Conservation (phyloP, 2,888 invertebrate genomes). For the Dicycla oo region DNA sequence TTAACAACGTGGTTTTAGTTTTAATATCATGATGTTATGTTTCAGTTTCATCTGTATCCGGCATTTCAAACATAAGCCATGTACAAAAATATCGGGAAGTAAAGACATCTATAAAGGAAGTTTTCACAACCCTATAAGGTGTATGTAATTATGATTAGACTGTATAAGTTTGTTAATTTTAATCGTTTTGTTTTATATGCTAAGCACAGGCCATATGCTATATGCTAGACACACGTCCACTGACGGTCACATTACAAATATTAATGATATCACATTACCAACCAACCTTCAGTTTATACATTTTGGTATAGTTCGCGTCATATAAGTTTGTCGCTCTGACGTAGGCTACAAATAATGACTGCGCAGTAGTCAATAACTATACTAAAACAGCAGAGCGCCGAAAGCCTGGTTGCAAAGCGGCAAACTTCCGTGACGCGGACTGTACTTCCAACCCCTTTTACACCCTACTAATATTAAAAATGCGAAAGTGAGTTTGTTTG, state of each 20-base stretch:
- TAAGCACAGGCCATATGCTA: conserved; percentile 1
- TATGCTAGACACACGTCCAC: conserved; percentile 24
- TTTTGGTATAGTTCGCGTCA: too few relatives aligned
- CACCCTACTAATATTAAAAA: too few relatives aligned
- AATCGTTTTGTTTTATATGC: conserved; percentile 25
- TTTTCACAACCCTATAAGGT: conserved; percentile 29
- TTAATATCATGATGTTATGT: too few relatives aligned
- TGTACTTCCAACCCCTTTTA: too few relatives aligned
- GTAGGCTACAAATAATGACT: too few relatives aligned
- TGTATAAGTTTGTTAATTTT: conserved; percentile 10
- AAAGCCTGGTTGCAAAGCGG: too few relatives aligned
- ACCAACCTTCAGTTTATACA: background rate
- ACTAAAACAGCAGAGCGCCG: too few relatives aligned
- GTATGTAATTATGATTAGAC: conserved; percentile 23
- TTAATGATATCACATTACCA: conserved; percentile 13
- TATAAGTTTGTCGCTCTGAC: too few relatives aligned
- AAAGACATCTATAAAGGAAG: background rate
- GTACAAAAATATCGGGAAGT: background rate
- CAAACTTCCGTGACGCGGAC: too few relatives aligned
- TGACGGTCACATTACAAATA: conserved; percentile 29
- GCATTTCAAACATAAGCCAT: background rate
- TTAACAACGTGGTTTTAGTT: too few relatives aligned
- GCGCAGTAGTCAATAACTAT: too few relatives aligned
- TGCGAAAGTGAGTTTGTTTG: too few relatives aligned
- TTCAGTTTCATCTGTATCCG: background rate